phyloP scores from a whole-genome alignment of 1,140 invertebrate genomes.

The Caerostris darwini region DNA sequence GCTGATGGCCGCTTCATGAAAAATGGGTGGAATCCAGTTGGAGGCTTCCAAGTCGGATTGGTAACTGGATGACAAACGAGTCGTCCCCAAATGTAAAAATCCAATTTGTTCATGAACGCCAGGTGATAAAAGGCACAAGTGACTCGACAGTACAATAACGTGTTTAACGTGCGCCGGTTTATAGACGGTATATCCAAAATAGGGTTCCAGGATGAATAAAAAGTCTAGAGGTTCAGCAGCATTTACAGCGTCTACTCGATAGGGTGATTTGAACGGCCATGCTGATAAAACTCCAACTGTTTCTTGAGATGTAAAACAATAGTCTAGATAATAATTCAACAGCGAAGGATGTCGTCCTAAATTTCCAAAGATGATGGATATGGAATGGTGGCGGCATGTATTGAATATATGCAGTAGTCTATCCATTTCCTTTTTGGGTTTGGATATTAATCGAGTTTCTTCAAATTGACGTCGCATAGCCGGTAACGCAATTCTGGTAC shows the following conservation, averaged over 20 bases:
- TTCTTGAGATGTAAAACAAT: neutral
- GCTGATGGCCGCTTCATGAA: neutral
- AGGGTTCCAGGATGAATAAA: neutral
- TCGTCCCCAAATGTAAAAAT: neutral
- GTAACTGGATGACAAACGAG: no score
- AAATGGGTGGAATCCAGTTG: neutral
- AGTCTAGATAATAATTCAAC: slow-evolving; percentile 19
- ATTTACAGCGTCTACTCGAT: neutral
- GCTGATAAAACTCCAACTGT: neutral
- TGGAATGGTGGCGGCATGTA: neutral
- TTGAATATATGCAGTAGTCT: neutral
- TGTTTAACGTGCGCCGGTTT: neutral
- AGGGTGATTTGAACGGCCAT: neutral
- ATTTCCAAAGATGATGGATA: neutral
- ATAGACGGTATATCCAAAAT: neutral
- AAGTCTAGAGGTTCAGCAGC: neutral
- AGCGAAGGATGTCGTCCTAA: neutral
- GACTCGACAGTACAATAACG: neutral
- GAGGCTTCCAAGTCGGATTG: neutral
- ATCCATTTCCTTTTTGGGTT: neutral
- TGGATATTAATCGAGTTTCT: no score
- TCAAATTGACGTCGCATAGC: no score
- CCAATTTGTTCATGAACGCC: neutral
- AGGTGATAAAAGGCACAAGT: neutral
- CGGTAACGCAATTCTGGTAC: no score